These are phyloP conservation scores for Dermochelys coriacea DNA, from an alignment of 2,797 vertebrate species.

Conservation along the genomic window DNA sequence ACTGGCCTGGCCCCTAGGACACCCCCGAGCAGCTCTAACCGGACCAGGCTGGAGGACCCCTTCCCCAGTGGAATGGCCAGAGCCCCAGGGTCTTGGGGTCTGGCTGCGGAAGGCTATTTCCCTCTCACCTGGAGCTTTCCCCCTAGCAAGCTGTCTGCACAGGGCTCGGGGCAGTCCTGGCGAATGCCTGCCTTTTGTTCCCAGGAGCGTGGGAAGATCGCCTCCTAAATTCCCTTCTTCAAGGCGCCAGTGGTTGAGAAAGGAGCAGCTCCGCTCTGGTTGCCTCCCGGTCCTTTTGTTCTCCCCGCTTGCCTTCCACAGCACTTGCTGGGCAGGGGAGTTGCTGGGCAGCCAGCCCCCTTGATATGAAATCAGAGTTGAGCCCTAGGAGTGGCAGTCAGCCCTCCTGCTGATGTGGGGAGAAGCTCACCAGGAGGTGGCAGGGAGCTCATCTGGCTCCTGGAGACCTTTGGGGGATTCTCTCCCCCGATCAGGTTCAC, in stretches of 20 bases:
- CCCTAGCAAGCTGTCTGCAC: no score
- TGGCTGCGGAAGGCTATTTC: neutral
- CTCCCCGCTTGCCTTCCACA: no score
- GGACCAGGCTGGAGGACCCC: no score
- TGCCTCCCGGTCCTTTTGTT: no score
- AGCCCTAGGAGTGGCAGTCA: neutral
- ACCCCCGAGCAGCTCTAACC: no score
- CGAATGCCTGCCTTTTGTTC: neutral
- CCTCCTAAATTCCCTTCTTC: neutral
- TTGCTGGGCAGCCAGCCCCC: no score
- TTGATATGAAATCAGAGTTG: neutral
- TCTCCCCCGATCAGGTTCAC: neutral
- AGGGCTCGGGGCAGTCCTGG: neutral
- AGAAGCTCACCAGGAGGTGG: neutral
- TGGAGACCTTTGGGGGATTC: neutral
- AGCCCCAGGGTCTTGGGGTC: no score
- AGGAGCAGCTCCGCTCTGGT: no score
- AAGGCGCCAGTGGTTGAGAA: no score
- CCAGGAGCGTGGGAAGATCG: fast-evolving
- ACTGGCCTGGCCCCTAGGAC: no score
- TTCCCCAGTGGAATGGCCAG: no score
- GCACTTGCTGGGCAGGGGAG: no score
- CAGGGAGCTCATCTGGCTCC: neutral
- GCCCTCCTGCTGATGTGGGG: neutral
- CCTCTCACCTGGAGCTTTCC: neutral